phyloP scores from a whole-genome alignment of 2,113 vertebrate genomes.

The Salvelinus fontinalis region DNA sequence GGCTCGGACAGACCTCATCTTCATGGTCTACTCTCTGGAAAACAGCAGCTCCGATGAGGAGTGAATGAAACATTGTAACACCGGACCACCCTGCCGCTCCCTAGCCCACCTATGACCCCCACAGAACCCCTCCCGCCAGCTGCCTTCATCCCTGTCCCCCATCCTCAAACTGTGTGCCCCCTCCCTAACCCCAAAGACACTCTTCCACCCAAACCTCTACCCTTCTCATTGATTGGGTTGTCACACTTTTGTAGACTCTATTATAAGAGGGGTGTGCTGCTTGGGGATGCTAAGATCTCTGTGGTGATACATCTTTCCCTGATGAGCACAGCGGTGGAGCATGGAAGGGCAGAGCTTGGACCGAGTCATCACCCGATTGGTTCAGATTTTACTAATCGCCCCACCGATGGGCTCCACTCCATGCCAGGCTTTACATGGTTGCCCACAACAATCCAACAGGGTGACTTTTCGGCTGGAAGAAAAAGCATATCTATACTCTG shows the following conservation, averaged over 20 bases:
- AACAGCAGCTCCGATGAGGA: conserved; percentile 92
- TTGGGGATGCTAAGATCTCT: conserved; percentile 12
- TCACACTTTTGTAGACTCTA: conserved; percentile 17
- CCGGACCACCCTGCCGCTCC: conserved; percentile 9
- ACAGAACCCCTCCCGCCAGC: background rate
- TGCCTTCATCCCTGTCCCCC: background rate
- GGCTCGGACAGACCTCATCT: conserved; percentile 85
- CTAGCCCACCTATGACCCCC: background rate
- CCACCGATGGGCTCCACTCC: conserved; percentile 9
- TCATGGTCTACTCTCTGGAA: conserved; percentile 96
- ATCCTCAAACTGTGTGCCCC: background rate
- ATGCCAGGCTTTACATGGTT: conserved; percentile 13
- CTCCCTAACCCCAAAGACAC: background rate
- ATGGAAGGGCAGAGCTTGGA: background rate
- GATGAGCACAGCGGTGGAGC: background rate
- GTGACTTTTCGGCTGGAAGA: conserved; percentile 41
- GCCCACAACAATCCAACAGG: conserved; percentile 25
- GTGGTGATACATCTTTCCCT: conserved; percentile 3
- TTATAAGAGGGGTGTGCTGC: background rate
- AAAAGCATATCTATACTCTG: conserved; percentile 44
- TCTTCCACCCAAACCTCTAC: background rate
- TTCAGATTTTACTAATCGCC: background rate
- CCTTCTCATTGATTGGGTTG: conserved; percentile 7
- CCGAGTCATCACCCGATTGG: conserved; percentile 28
- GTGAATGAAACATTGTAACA: conserved; percentile 56